Percentiles rank a stretch among this genome's conserved stretches.
phyloP scores from a whole-genome alignment of 2,888 invertebrate genomes.

The Theretra japonica region DNA sequence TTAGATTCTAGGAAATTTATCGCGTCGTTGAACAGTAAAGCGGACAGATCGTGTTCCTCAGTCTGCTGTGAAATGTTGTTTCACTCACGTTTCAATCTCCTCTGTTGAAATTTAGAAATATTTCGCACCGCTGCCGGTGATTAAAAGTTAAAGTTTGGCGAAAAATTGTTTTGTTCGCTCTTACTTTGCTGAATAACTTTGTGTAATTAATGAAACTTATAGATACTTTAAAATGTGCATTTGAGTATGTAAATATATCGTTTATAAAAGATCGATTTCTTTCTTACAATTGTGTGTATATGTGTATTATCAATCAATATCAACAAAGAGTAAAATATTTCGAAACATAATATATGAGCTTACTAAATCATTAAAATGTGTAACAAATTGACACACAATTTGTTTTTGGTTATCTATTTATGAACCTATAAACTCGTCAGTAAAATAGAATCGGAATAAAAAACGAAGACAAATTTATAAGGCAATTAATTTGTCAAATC shows the following conservation, averaged over 20 bases:
- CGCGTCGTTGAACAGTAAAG: slow-evolving; percentile 52
- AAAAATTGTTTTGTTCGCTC: not conserved
- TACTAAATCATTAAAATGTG: no score
- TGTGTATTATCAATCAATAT: not conserved
- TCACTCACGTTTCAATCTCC: slow-evolving; percentile 46
- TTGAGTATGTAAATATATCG: not conserved
- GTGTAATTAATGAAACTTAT: not conserved
- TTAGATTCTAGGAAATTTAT: slow-evolving; percentile 63
- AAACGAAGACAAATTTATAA: not conserved
- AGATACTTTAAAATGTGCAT: not conserved
- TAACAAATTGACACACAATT: not conserved
- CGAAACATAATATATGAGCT: not conserved
- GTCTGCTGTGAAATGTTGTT: slow-evolving; percentile 42
- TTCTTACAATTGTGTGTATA: not conserved
- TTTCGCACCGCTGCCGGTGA: slow-evolving; percentile 8
- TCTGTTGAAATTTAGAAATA: slow-evolving; percentile 25
- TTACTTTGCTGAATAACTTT: slow-evolving; percentile 2
- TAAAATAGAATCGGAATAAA: not conserved
- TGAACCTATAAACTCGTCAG: not conserved
- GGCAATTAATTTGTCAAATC: not conserved
- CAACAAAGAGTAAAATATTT: not conserved
- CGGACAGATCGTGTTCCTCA: slow-evolving; percentile 51
- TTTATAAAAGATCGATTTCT: not conserved
- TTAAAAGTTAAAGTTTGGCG: slow-evolving; percentile 18
- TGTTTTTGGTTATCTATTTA: not conserved